Evolutionary conservation across 2,888 invertebrate species (phyloP), one percentile per base, ranked within the genome.

Genomic region (Hypolimnas misippus): DNA sequence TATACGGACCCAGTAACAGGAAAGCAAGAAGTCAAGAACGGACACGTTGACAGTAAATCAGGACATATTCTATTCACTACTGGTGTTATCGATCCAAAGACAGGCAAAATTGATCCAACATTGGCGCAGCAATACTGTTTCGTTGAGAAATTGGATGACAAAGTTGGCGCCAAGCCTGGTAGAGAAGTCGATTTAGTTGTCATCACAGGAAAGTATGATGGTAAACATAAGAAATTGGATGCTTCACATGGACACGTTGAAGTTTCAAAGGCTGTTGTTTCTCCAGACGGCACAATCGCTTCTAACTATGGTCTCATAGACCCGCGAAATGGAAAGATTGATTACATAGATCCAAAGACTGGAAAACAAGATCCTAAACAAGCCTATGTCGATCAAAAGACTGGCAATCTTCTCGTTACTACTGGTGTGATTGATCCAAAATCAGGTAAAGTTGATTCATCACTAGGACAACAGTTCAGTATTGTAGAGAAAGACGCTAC

Each of bases 311-410:
- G 95, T 16, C 80, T 93, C 19, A 93, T 96, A 59, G 94, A 95
- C 78, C 93, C 94, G 1, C 93, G 90, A 74, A 92, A 92, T 3
- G 95, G 94, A 3, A 94, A 94, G 56, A 87, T 95, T 53, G 92
- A 94, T 66, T 93, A 93, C 2, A 84, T 93, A 14, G 94, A 95
- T 68, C 93, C 94, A 2, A 93, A 93, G 71, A 93, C 94, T 0
- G 95, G 95, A 19, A 94, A 95, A 75, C 93, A 91, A 69, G 94
- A 95, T 71, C 87, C 93, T 2, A 93, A 93, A 78, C 94, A 94
- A 78, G 95, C 95, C 1, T 94, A 94, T 73, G 91, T 95, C n/a
- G 95, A 95, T 74, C 92, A 93, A n/a, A 93, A 94, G 74, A 95
- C 95, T 7, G 95, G 95, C 14, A 95, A 95, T 71, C 86, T 95